These are phyloP conservation scores for Myotis brandtii DNA, from an alignment of 2,113 vertebrate species.

Conservation along the genomic window DNA sequence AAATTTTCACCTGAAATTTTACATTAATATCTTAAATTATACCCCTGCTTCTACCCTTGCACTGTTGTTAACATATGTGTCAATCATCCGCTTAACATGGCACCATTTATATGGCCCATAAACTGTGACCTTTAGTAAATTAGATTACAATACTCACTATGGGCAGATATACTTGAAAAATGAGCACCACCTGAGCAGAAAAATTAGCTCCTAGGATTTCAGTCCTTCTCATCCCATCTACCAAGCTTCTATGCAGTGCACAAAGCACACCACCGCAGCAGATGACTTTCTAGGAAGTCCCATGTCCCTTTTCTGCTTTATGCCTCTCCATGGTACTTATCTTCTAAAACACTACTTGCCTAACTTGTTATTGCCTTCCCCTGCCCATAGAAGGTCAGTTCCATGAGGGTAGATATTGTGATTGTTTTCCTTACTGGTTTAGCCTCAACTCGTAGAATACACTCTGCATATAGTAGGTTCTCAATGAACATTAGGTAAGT, in stretches of 20 bases:
- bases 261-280: not conserved
- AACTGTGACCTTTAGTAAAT: not conserved
- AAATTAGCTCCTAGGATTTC: not conserved
- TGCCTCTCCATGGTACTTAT: not conserved
- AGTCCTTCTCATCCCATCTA: not conserved
- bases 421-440: not conserved
- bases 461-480: not conserved
- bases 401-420: not conserved
- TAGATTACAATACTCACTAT: not conserved
- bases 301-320: not conserved
- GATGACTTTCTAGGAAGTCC: not conserved
- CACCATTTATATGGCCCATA: not conserved
- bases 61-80: not conserved
- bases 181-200: not conserved
- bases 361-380: not conserved
- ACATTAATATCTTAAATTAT: constrained; percentile 22
- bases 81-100: constrained; percentile 27
- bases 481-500: not conserved
- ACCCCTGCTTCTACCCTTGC: not conserved
- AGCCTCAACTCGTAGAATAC: not conserved
- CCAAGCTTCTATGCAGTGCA: not conserved
- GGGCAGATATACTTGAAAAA: constrained; percentile 28
- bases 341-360: not conserved
- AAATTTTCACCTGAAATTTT: constrained; percentile 41
- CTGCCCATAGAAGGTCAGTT: not conserved